A percentile compares a stretch with the other conserved stretches of the same genome.
phyloP scores from a whole-genome alignment of 2,113 vertebrate genomes.

The Oceanodroma tethys region DNA sequence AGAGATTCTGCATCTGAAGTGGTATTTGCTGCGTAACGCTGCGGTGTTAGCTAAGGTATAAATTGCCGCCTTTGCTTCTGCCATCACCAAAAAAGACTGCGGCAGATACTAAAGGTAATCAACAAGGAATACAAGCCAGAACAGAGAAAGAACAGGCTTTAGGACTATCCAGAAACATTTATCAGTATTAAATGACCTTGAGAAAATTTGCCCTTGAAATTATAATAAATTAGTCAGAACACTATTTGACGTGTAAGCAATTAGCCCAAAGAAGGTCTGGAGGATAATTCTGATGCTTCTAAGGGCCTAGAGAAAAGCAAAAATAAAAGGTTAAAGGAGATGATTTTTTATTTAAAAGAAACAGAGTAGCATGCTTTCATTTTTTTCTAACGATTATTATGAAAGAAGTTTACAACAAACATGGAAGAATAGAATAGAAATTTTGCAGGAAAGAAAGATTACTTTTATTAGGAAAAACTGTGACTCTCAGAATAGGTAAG shows the following conservation, averaged over 20 bases:
- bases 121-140: neutral
- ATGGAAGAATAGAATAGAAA: neutral
- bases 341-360: neutral
- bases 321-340: neutral
- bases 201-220: neutral
- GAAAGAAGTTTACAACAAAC: neutral
- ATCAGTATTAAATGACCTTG: neutral
- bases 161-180: neutral
- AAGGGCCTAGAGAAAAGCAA: neutral
- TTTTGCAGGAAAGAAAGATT: neutral
- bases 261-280: neutral
- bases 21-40: neutral
- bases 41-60: fast-evolving
- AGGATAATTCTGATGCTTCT: neutral
- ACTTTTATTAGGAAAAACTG: neutral
- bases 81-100: neutral
- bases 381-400: neutral
- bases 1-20: neutral
- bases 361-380: neutral
- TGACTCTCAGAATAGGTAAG: neutral
- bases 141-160: neutral
- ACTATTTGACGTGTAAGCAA: neutral
- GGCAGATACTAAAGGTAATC: neutral
- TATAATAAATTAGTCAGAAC: neutral
- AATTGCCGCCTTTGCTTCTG: neutral